A percentile compares a stretch with the other conserved stretches of the same genome.
Evolutionary conservation across 2,888 invertebrate species (phyloP).

Genomic region (Sesia apiformis): DNA sequence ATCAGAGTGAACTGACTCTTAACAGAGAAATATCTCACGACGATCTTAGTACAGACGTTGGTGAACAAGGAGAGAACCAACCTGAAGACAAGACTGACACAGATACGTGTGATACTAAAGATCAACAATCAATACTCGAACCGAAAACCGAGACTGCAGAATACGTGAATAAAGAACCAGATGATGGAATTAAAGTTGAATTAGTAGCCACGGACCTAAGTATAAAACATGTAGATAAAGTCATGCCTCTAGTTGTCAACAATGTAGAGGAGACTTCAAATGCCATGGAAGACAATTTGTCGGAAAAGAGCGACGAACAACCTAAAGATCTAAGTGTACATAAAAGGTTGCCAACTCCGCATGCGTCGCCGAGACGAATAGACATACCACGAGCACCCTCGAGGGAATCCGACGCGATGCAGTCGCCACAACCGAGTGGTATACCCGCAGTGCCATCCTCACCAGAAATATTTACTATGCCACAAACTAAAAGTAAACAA

Average conservation of each 20-base stretch:
- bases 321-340: conserved; percentile 77
- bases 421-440: conserved; percentile 83
- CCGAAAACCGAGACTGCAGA: conserved; percentile 10
- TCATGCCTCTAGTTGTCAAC: conserved; percentile 20
- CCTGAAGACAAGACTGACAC: conserved; percentile 8
- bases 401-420: conserved; percentile 81
- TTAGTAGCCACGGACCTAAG: conserved; percentile 75
- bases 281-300: conserved; percentile 38
- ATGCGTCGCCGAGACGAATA: conserved; percentile 60
- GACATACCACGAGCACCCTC: conserved; percentile 77
- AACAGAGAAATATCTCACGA: conserved; percentile 21
- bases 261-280: conserved; percentile 27
- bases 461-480: conserved; percentile 77
- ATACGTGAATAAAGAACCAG: conserved; percentile 13
- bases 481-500: conserved; percentile 62
- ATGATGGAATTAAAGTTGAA: conserved; percentile 36
- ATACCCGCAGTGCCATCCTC: conserved; percentile 81
- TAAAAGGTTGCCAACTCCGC: conserved; percentile 58
- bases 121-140: conserved; percentile 10
- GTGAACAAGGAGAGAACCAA: conserved; percentile 10
- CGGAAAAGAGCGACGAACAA: conserved; percentile 69
- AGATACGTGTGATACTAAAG: conserved; percentile 13
- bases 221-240: conserved; percentile 48
- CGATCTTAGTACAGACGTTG: conserved; percentile 10
- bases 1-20: conserved; percentile 32